A percentile compares a stretch with the other conserved stretches of the same genome.
These are phyloP conservation scores for Hololepta plana DNA, from an alignment of 2,888 invertebrate species.

Conservation along the genomic window DNA sequence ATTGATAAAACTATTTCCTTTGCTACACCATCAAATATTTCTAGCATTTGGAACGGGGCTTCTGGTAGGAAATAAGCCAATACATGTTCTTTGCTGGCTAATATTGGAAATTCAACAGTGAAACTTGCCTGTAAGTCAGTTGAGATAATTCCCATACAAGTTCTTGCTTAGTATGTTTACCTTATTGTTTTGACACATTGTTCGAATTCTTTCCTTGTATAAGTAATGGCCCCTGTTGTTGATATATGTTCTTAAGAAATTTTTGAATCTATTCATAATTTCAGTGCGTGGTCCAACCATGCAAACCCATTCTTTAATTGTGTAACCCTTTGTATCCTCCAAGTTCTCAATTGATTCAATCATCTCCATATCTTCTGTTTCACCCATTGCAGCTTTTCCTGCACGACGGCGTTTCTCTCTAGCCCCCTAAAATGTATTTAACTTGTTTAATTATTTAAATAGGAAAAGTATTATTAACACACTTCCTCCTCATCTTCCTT, in stretches of 20 bases:
- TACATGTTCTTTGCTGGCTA: constrained; percentile 82
- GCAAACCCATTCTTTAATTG: constrained; percentile 90
- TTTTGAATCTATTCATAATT: constrained; percentile 84
- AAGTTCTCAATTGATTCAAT: constrained; percentile 95
- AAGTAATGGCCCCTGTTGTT: constrained; percentile 75
- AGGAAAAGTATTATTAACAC: constrained; percentile 3
- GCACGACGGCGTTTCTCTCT: constrained; percentile 68
- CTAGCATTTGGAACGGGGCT: constrained; percentile 92
- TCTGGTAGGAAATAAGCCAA: constrained; percentile 95
- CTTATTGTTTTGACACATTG: constrained; percentile 87
- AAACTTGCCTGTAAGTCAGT: constrained; percentile 43
- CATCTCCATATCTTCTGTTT: constrained; percentile 39
- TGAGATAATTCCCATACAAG: constrained; percentile 2
- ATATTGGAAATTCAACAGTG: constrained; percentile 79
- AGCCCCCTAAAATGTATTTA: constrained; percentile 69
- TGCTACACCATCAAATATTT: constrained; percentile 90
- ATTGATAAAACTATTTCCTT: constrained; percentile 82
- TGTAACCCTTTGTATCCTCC: constrained; percentile 92
- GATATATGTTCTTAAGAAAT: constrained; percentile 78
- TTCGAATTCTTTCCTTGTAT: constrained; percentile 80
- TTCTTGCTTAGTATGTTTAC: constrained; percentile 16
- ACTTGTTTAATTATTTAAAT: constrained; percentile 41
- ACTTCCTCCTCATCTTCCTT: constrained; percentile 22
- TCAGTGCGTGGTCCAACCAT: constrained; percentile 92
- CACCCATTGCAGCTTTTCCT: constrained; percentile 73